Evolutionary conservation across 2,888 invertebrate species (phyloP), one percentile per base, ranked within the genome.

Genomic region (Andrena minutula): DNA sequence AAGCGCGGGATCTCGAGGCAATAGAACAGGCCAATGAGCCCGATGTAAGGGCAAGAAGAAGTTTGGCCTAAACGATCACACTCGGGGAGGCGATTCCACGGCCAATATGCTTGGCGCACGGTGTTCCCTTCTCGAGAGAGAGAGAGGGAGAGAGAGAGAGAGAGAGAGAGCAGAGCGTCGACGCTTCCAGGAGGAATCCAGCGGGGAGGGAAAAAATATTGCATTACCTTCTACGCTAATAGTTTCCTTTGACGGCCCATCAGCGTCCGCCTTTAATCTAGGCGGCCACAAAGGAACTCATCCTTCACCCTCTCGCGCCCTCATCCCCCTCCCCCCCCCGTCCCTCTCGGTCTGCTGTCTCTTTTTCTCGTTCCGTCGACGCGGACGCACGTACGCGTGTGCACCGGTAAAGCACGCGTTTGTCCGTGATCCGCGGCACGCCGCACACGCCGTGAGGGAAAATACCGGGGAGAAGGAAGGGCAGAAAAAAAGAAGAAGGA

Each of bases 171-270:
- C n/a, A 30, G 10, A 10, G 60, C 56, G 71, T 56, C 53, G 69
- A 32, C 60, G 41, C 66, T 66, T 49, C 28, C 79, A 56, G 69
- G 68, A 84, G 82, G 78, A 82, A 76, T 83, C 82, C 79, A 71
- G 61, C 76, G 80, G 83, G 82, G 80, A 72, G 79, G 74, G 86
- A 88, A 89, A 89, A 89, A 91, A 90, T 91, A 90, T 91, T 90
- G 89, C 87, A 90, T 91, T 90, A 90, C 88, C 87, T 84, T 87
- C 87, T 83, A 84, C 88, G 88, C 87, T 92, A 91, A 91, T 92
- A 92, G 91, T 91, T 90, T 89, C 90, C 91, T 91, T 91, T 92
- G 89, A 91, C 91, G 90, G 88, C 73, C 90, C 91, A 91, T 91
- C 91, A 89, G 88, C 84, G 84, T 85, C 84, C 83, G 86, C 86